A percentile compares a stretch with the other conserved stretches of the same genome.
Conservation (phyloP, 1,140 invertebrate species). For the Drosophila auraria region DNA sequence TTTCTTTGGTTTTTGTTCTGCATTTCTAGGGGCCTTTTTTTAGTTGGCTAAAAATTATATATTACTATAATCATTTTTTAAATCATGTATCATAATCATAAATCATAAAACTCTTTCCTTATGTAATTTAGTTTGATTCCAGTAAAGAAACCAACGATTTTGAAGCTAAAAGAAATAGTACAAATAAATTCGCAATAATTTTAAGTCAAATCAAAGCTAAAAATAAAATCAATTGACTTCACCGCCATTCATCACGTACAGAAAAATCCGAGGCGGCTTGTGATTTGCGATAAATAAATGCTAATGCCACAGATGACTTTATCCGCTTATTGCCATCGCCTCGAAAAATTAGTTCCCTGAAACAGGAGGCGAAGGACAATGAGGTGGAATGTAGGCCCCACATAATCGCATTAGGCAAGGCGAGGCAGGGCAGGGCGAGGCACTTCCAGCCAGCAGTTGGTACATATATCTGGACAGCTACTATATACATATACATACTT, state of each 20-base stretch:
- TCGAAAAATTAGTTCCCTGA: slow-evolving; percentile 4
- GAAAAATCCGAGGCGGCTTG: neutral
- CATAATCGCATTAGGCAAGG: slow-evolving; percentile 74
- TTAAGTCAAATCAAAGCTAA: too few species aligned
- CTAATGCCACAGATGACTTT: slow-evolving; percentile 12
- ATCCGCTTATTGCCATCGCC: slow-evolving; percentile 13
- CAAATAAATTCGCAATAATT: too few species aligned
- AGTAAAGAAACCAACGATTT: too few species aligned
- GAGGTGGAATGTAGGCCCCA: slow-evolving; percentile 14
- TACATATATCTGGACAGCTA: neutral
- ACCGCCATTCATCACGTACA: neutral
- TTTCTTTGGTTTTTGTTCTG: neutral
- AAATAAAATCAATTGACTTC: neutral
- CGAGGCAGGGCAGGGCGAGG: slow-evolving; percentile 6
- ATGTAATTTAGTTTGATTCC: too few species aligned
- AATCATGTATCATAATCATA: too few species aligned
- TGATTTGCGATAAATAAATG: slow-evolving; percentile 19
- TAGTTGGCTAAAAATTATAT: too few species aligned
- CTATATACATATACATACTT: slow-evolving; percentile 3
- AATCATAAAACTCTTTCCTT: too few species aligned
- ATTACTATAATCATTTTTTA: too few species aligned
- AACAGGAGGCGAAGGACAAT: slow-evolving; percentile 1
- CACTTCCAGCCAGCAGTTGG: slow-evolving; percentile 35
- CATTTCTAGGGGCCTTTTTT: too few species aligned
- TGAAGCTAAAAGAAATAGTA: too few species aligned